Conservation (phyloP, 2,797 vertebrate genomes). For the Tokudaia muenninki region DNA sequence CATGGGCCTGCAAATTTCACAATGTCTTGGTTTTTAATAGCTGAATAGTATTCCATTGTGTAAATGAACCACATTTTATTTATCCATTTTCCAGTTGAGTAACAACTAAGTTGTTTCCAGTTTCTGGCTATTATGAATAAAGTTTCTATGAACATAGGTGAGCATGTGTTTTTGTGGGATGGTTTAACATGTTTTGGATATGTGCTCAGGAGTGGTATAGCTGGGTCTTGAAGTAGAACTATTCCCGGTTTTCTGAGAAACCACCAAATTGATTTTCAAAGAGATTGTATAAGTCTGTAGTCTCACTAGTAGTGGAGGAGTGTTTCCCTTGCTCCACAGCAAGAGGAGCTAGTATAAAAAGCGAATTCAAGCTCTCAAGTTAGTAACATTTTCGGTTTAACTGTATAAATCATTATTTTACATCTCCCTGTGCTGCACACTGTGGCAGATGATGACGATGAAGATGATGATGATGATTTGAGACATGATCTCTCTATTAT, state of each 20-base stretch:
- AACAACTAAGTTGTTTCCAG: too few species aligned
- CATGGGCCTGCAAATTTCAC: background rate
- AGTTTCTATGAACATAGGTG: background rate
- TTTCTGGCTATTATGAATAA: background rate
- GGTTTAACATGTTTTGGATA: background rate
- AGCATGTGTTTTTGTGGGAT: background rate
- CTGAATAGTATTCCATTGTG: background rate
- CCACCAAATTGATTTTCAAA: background rate
- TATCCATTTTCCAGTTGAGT: background rate
- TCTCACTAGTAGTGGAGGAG: background rate
- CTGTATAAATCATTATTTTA: conserved; percentile 55
- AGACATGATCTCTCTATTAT: background rate
- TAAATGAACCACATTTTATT: too few species aligned
- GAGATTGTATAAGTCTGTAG: background rate
- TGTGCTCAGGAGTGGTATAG: background rate
- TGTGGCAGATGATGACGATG: too few species aligned
- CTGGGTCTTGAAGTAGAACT: background rate
- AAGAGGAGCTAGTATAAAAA: conserved; percentile 56
- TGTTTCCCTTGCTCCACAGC: background rate
- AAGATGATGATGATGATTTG: background rate
- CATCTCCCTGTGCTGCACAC: background rate
- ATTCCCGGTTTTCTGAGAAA: background rate
- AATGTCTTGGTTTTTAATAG: background rate
- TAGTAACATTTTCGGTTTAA: conserved; percentile 63
- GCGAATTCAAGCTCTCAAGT: conserved; percentile 48